These are phyloP conservation scores for Bombus balteatus DNA, from an alignment of 1,140 invertebrate species.

Conservation along the genomic window DNA sequence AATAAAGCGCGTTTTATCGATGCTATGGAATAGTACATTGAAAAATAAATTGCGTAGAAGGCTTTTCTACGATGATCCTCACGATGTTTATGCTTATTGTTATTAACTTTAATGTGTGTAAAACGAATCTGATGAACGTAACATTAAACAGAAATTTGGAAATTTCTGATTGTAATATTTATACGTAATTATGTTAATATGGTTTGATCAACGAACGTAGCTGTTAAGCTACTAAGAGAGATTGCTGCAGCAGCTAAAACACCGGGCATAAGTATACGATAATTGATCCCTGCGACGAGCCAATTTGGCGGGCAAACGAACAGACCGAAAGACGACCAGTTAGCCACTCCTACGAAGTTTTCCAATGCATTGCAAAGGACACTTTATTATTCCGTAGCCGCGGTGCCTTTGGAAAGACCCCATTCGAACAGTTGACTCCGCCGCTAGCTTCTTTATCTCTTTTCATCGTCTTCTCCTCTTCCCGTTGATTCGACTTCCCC, in stretches of 20 bases:
- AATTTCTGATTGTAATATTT: too few relatives aligned
- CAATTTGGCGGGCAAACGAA: conserved; percentile 19
- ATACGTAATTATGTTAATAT: too few relatives aligned
- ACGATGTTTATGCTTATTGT: too few relatives aligned
- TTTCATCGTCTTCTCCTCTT: conserved; percentile 17
- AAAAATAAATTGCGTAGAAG: background rate
- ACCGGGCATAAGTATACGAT: too few relatives aligned
- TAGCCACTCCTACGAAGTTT: conserved; percentile 39
- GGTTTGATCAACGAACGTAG: too few relatives aligned
- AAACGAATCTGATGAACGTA: too few relatives aligned
- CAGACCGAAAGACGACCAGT: conserved; percentile 4
- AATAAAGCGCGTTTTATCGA: conserved; percentile 21
- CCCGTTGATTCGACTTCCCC: conserved; percentile 29
- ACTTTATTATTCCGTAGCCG: conserved; percentile 65
- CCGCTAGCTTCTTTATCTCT: conserved; percentile 27
- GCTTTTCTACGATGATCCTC: background rate
- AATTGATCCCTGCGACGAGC: too few relatives aligned
- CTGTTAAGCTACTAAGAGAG: too few relatives aligned
- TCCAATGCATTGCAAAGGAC: conserved; percentile 39
- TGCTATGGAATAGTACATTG: background rate
- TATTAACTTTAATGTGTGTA: too few relatives aligned
- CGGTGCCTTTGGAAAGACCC: conserved; percentile 37
- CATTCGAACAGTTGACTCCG: conserved; percentile 54
- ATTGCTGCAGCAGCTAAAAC: too few relatives aligned
- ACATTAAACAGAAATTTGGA: too few relatives aligned